Conservation (phyloP, 2,113 vertebrate genomes). For the Gorsachius goisagi region DNA sequence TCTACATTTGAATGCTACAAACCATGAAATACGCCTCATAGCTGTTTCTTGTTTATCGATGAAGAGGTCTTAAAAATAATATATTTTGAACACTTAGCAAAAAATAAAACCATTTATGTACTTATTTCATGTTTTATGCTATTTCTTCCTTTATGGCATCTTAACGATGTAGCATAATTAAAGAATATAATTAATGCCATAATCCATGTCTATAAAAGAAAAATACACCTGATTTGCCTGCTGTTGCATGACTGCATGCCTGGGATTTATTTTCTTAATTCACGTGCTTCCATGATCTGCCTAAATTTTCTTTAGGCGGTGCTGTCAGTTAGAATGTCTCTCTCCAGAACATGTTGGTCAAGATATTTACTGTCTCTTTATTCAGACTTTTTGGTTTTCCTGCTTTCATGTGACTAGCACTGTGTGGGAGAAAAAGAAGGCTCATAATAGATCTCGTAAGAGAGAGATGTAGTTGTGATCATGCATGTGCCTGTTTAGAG, state of each 20-base stretch:
- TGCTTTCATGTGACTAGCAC: not conserved
- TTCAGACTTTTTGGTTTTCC: not conserved
- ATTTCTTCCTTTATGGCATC: constrained; percentile 34
- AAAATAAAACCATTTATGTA: constrained; percentile 6
- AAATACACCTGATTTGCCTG: not conserved
- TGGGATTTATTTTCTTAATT: constrained; percentile 6
- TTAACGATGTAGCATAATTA: not conserved
- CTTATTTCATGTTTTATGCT: constrained; percentile 76
- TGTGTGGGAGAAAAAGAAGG: not conserved
- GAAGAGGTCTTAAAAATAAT: not conserved
- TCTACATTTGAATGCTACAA: not conserved
- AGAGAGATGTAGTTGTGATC: not conserved
- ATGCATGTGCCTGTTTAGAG: not conserved
- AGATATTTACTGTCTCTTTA: not conserved
- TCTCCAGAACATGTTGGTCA: not conserved
- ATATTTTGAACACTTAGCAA: not conserved
- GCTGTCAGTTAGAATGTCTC: not conserved
- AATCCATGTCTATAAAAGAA: not conserved
- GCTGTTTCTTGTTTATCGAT: not conserved
- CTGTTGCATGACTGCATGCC: constrained; percentile 28
- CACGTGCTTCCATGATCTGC: not conserved
- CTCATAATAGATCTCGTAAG: not conserved
- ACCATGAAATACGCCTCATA: not conserved
- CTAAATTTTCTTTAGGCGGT: not conserved
- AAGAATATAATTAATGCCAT: constrained; percentile 4